Base-by-base conservation (phyloP, 2,888 invertebrate genomes). In the Nomada fabriciana region DNA sequence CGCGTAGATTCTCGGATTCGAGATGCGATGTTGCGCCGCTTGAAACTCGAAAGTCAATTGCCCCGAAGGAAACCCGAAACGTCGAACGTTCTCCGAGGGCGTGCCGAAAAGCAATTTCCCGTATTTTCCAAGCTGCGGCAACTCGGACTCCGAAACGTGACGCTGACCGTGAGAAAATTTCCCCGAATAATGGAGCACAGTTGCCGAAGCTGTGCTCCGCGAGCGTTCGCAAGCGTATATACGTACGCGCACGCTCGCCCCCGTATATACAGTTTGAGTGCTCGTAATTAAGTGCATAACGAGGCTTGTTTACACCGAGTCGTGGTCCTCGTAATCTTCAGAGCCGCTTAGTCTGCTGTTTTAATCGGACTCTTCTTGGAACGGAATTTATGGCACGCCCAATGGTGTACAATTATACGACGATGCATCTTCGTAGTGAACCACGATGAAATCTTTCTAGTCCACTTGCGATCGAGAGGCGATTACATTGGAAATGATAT, bases 201-300 rank as follows among this genome's bases (percentile, higher is more conserved):
- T n/a, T n/a, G 36, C 4, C 52, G 20, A 36, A 55, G 47, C 47
- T 47, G 23, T 57, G 23, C 57, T 25, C 57, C 25, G 11, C 11
- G 10, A n/a, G 36, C 23, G 10, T 18, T 2, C 18, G 9, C 53
- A 15, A 15, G 9, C 20, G 60, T 20, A 25, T 23, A 42, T 29
- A 36, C 53, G 57, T 53, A 57, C 67, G 55, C 65, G 59, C 78
- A 29, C 63, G 67, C 65, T 61, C 59, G 20, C 76, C 75, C 64
- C 53, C 59, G 64, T 64, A 57, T 29, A 43, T 79, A 63, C 52
- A 43, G 52, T 82, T 81, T 43, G 80, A 79, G 79, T 72, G 81
- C 77, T 76, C 64, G 86, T 89, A 90, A 90, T 90, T 89, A 88
- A 89, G 88, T 80, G 80, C 84, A 88, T 89, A 89, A 90, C 89